phyloP scores from a whole-genome alignment of 1,140 invertebrate species.

The Bombyx mandarina region DNA sequence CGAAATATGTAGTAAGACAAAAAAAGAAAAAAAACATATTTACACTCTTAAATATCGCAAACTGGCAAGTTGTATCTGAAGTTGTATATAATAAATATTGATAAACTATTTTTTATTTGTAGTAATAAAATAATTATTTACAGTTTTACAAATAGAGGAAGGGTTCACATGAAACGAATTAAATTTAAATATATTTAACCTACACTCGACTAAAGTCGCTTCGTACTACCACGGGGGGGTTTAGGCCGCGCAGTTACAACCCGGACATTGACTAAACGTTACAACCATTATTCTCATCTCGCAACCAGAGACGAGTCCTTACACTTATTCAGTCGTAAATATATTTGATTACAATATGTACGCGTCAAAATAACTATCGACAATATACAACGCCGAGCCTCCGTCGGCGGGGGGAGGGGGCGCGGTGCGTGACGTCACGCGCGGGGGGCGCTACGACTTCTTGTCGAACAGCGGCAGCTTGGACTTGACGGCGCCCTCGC shows the following conservation, averaged over 20 bases:
- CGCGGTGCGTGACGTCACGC: neutral
- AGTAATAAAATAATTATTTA: too few relatives aligned
- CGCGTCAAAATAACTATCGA: too few relatives aligned
- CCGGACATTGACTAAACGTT: neutral
- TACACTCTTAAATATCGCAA: constrained; percentile 30
- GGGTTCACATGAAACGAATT: constrained; percentile 19
- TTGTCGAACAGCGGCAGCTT: constrained; percentile 90
- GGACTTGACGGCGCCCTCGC: constrained; percentile 86
- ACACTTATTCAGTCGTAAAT: too few relatives aligned
- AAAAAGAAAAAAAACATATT: constrained; percentile 16
- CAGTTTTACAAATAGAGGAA: too few relatives aligned
- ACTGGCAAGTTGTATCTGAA: constrained; percentile 64
- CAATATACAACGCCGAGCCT: too few relatives aligned
- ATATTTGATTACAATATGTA: too few relatives aligned
- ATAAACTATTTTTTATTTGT: neutral
- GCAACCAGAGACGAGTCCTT: neutral
- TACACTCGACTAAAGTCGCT: constrained; percentile 3
- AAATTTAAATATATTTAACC: constrained; percentile 25
- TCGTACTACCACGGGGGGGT: neutral
- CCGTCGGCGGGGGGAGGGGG: too few relatives aligned
- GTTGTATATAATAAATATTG: constrained; percentile 58
- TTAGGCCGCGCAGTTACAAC: neutral
- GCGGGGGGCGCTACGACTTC: constrained; percentile 63
- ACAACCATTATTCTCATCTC: neutral
- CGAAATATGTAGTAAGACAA: neutral